Percentiles rank a stretch among this genome's conserved stretches.
Conservation (phyloP, 2,113 vertebrate genomes). For the Suncus etruscus region DNA sequence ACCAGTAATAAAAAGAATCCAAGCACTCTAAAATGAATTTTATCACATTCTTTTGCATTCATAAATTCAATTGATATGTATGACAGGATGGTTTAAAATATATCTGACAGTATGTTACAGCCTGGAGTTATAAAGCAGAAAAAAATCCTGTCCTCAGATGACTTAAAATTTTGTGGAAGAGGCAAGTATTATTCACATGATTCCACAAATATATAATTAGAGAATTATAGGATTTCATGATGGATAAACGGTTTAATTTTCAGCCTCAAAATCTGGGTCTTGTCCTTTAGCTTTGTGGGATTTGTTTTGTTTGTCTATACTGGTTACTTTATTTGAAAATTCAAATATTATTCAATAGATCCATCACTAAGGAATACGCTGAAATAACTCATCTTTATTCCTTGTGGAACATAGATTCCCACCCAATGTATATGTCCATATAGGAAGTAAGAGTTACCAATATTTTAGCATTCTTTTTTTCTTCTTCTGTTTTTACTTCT, state of each 20-base stretch:
- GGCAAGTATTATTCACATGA: neutral
- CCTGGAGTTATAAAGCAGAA: neutral
- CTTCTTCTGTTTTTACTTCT: neutral
- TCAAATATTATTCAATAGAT: neutral
- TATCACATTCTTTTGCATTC: neutral
- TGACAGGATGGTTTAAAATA: neutral
- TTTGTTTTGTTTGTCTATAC: neutral
- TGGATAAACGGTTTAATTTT: neutral
- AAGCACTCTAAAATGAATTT: neutral
- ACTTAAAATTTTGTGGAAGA: neutral
- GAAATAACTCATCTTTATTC: neutral
- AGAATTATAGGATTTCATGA: neutral
- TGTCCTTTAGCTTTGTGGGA: neutral
- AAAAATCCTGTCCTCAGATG: neutral
- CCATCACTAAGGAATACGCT: neutral
- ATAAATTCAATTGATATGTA: neutral
- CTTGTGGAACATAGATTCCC: neutral
- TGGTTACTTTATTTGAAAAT: neutral
- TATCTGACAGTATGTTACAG: neutral
- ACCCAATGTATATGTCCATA: neutral
- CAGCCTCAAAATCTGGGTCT: neutral
- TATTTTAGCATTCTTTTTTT: neutral
- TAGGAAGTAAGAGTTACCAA: neutral
- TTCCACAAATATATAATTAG: neutral
- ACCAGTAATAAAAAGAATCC: neutral